Conservation (phyloP, 2,797 vertebrate species). For the Anguilla pacifica region DNA sequence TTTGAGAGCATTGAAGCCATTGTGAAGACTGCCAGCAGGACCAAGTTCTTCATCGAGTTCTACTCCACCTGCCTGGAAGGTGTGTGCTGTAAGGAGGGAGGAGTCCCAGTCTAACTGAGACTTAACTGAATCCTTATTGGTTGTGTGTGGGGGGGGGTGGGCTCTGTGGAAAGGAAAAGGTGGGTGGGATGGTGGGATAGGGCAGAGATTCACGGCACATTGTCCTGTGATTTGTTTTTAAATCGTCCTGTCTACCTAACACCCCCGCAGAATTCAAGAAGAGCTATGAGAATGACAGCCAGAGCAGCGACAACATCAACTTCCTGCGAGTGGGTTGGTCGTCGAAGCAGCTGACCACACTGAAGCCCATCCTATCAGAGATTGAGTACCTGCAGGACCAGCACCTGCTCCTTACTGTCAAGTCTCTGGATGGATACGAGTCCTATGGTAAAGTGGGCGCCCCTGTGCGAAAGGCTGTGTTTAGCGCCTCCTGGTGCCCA, state of each 20-base stretch:
- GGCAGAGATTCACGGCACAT: neutral
- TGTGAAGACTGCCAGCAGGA: conserved; percentile 93
- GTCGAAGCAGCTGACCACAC: conserved; percentile 89
- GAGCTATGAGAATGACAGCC: conserved; percentile 93
- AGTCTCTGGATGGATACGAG: conserved; percentile 94
- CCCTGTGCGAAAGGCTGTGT: neutral
- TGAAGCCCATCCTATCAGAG: conserved; percentile 93
- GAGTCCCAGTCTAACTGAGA: neutral
- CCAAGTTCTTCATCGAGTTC: conserved; percentile 98
- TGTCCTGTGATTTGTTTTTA: neutral
- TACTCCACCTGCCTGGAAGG: conserved; percentile 96
- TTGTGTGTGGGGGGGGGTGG: neutral
- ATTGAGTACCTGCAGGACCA: conserved; percentile 98
- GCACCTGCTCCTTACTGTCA: conserved; percentile 92
- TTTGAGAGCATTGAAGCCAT: conserved; percentile 96
- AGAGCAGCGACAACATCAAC: conserved; percentile 96
- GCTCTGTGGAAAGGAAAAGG: neutral
- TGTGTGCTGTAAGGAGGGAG: conserved; percentile 52
- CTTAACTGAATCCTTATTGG: neutral
- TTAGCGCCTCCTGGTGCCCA: neutral
- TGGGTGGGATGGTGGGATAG: neutral
- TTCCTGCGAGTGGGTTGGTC: conserved; percentile 97
- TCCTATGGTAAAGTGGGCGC: conserved; percentile 81
- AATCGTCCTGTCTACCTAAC: conserved; percentile 45
- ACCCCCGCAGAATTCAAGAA: conserved; percentile 88